Base-by-base conservation (phyloP, 1,140 invertebrate genomes). In the Meloidogyne exigua region DNA sequence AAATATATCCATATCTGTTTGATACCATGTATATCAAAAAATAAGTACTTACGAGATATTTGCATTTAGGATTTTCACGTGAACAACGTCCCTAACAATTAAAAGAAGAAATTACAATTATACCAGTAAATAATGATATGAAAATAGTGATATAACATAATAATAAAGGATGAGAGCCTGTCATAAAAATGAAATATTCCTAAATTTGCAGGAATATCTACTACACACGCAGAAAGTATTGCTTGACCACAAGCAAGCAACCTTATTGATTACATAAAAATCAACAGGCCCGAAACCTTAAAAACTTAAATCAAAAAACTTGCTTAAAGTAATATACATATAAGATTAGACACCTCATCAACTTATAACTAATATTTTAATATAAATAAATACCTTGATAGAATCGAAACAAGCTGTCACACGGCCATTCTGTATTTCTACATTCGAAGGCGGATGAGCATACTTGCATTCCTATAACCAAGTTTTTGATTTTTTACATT, bases 321-420 rank as follows among this genome's bases (percentile, higher is more conserved):
- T 9, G 36, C 9, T 39, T 32, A 7, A 39, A 9, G 36, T 39
- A 39, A 4, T 9, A 39, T 39, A 0, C 10, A 0, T 4, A 39
- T 39, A 39, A 32, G 28, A 32, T 3, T 7, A 32, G 2, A 3
- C 28, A 7, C 7, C 7, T 7, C 28, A 49, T 18, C 15, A 18
- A 18, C 39, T 18, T 49, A 18, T 49, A 49, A 49, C 15, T 49
- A 49, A 15, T n/a, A n/a, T n/a, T n/a, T n/a, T n/a, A 15, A 13
- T 44, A 2, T 15, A 13, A 15, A 13, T 15, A 89, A 92, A 91
- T 91, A 99, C 97, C 95, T 99, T 99, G 89, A 99, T 99, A 89
- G 95, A 97, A 91, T 99, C 97, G 91, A 98, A 99, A 91, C 97
- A 99, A 82, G 97, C 96, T 80, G 95, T 98, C 85, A 99, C 97